Conservation (phyloP, 2,888 invertebrate genomes). For the Caenorhabditis sp. region DNA sequence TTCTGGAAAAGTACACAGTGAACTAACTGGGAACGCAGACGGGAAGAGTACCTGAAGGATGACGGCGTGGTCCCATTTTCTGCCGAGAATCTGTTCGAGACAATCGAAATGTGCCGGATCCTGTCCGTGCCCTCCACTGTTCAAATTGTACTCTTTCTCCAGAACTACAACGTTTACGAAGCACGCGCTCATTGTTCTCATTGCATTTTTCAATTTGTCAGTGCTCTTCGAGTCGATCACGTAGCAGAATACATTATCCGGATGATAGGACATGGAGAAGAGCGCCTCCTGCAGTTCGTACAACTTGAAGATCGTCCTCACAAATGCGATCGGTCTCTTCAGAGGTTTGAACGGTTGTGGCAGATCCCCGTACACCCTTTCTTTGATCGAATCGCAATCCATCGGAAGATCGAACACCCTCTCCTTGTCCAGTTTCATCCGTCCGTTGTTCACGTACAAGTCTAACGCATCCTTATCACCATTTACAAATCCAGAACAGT, state of each 20-base stretch:
- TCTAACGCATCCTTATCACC: slow-evolving; percentile 26
- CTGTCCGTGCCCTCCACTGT: slow-evolving; percentile 49
- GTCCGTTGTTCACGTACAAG: slow-evolving; percentile 45
- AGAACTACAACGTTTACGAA: slow-evolving; percentile 40
- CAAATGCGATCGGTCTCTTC: slow-evolving; percentile 46
- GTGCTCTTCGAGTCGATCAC: slow-evolving; percentile 36
- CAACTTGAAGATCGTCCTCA: slow-evolving; percentile 39
- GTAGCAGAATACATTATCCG: slow-evolving; percentile 48
- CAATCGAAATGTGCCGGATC: slow-evolving; percentile 54
- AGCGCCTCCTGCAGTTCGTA: slow-evolving; percentile 55
- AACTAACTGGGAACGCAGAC: too few relatives aligned
- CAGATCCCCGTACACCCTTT: slow-evolving; percentile 42
- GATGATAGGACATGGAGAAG: slow-evolving; percentile 43
- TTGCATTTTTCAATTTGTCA: slow-evolving; percentile 18
- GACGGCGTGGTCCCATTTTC: slow-evolving; percentile 46
- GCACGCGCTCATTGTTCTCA: slow-evolving; percentile 30
- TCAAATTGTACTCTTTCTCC: slow-evolving; percentile 40
- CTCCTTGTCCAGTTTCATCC: slow-evolving; percentile 38
- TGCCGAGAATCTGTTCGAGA: slow-evolving; percentile 22
- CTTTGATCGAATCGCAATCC: slow-evolving; percentile 47
- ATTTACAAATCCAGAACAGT: slow-evolving; percentile 38
- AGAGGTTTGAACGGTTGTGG: slow-evolving; percentile 18
- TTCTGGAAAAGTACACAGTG: slow-evolving; percentile 34
- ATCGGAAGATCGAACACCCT: slow-evolving; percentile 46
- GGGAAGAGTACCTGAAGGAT: slow-evolving; percentile 40